phyloP scores from a whole-genome alignment of 2,797 vertebrate species.

The Clamator glandarius region DNA sequence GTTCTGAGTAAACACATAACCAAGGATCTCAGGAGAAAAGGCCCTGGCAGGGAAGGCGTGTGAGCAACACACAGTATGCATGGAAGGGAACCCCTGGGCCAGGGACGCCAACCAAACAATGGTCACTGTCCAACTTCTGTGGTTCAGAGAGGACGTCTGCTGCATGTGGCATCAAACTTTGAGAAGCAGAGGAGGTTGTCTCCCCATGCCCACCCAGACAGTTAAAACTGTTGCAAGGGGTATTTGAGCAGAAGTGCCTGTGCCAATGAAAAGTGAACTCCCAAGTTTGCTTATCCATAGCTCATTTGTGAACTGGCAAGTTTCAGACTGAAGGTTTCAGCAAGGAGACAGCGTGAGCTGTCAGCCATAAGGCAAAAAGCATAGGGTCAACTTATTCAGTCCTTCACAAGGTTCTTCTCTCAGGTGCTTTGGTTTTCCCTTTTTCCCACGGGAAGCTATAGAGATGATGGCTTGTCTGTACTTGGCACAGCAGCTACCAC shows the following conservation, averaged over 20 bases:
- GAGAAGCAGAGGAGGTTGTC: not conserved
- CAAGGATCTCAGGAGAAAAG: not conserved
- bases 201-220: not conserved
- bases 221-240: not conserved
- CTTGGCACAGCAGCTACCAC: not conserved
- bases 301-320: accelerated
- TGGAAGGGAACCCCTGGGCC: not conserved
- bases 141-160: not conserved
- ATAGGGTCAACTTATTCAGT: not conserved
- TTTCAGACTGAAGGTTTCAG: not conserved
- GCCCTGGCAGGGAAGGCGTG: not conserved
- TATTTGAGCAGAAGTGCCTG: not conserved
- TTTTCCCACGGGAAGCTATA: not conserved
- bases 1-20: accelerated
- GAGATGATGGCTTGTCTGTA: not conserved
- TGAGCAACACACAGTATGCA: accelerated
- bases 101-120: not conserved
- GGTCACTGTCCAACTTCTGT: not conserved
- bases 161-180: accelerated
- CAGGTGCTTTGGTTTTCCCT: not conserved
- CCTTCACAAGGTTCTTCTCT: not conserved
- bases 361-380: not conserved
- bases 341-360: not conserved
- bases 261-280: not conserved
- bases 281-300: not conserved